A percentile compares a stretch with the other conserved stretches of the same genome.
Evolutionary conservation across 2,888 invertebrate genomes (phyloP).

Genomic region (Peribatodes rhomboidaria): DNA sequence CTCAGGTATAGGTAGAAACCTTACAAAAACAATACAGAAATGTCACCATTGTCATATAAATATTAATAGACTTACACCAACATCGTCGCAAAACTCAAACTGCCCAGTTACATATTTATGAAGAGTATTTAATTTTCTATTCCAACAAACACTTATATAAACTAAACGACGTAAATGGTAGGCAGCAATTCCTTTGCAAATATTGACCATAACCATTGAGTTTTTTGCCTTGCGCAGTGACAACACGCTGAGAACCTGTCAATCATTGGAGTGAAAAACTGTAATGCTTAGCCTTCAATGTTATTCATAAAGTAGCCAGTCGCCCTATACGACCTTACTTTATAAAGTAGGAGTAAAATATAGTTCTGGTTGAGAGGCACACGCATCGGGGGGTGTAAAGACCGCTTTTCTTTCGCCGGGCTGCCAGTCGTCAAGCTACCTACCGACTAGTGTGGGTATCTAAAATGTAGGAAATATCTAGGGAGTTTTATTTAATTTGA

Average conservation of each 20-base stretch:
- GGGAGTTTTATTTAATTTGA: too few relatives aligned
- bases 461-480: not conserved
- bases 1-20: not conserved
- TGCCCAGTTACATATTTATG: slow-evolving; percentile 21
- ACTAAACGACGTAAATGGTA: slow-evolving; percentile 17
- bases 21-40: slow-evolving; percentile 8
- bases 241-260: slow-evolving; percentile 16
- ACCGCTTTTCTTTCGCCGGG: slow-evolving; percentile 11
- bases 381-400: slow-evolving; percentile 5
- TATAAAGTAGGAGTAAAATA: slow-evolving; percentile 14
- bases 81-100: not conserved
- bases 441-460: slow-evolving; percentile 7
- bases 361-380: slow-evolving; percentile 13
- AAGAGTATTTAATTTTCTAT: slow-evolving; percentile 21
- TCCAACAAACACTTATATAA: slow-evolving; percentile 9
- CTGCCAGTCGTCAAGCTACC: slow-evolving; percentile 9
- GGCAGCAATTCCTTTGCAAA: slow-evolving; percentile 14
- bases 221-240: slow-evolving; percentile 18
- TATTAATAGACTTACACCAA: slow-evolving; percentile 13
- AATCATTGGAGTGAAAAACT: slow-evolving; percentile 24
- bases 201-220: slow-evolving; percentile 23
- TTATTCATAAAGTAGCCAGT: slow-evolving; percentile 9
- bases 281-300: slow-evolving; percentile 16
- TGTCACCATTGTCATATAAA: not conserved
- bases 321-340: too few relatives aligned